Conservation (phyloP, 2,888 invertebrate genomes). For the Keiferia lycopersicella region DNA sequence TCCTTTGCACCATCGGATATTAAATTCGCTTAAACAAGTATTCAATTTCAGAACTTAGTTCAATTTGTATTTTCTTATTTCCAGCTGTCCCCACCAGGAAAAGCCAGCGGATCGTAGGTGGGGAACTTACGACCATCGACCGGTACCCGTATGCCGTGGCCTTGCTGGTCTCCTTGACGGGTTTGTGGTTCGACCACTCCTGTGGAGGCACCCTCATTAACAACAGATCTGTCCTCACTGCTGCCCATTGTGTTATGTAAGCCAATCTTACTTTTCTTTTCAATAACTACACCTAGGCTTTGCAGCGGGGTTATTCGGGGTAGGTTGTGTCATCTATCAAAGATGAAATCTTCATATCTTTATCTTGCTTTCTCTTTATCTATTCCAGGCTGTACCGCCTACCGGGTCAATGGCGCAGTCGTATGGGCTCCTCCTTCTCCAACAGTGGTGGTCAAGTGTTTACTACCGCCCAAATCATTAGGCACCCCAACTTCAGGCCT, state of each 20-base stretch:
- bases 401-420: conserved; percentile 33
- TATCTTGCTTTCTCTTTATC: not conserved
- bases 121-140: conserved; percentile 41
- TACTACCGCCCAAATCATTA: conserved; percentile 35
- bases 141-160: conserved; percentile 41
- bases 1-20: too few relatives aligned
- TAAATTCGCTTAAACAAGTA: too few relatives aligned
- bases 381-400: conserved; percentile 10
- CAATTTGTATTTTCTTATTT: conserved; percentile 6
- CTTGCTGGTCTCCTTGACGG: conserved; percentile 34
- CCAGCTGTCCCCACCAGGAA: conserved; percentile 37
- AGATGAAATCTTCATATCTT: too few relatives aligned
- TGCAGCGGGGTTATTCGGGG: too few relatives aligned
- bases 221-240: conserved; percentile 45
- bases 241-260: conserved; percentile 51
- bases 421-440: conserved; percentile 47
- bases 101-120: conserved; percentile 47
- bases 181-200: conserved; percentile 33
- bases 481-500: conserved; percentile 52
- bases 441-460: conserved; percentile 50
- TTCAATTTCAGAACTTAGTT: not conserved
- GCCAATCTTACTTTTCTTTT: conserved; percentile 27
- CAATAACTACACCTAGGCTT: not conserved
- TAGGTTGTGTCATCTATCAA: too few relatives aligned
- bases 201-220: conserved; percentile 46